These are phyloP conservation scores for Lissocephala sabroskyi DNA, from an alignment of 2,888 invertebrate genomes.

Conservation along the genomic window DNA sequence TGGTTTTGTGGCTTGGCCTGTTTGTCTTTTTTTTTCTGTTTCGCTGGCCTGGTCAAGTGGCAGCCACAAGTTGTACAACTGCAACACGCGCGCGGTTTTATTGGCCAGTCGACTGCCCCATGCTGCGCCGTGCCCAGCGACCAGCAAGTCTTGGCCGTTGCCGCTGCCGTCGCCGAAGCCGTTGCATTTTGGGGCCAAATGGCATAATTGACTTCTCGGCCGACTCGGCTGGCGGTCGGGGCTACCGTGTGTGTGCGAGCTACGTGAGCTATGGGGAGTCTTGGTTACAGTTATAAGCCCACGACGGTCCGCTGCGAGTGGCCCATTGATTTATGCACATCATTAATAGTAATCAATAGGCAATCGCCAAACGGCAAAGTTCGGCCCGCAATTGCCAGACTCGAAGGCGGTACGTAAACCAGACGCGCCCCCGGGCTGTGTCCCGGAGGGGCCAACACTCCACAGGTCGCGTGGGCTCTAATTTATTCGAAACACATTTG, in stretches of 20 bases:
- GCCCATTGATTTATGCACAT: slow-evolving; percentile 46
- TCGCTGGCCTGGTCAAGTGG: slow-evolving; percentile 37
- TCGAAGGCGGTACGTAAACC: background rate
- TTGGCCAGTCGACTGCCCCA: slow-evolving; percentile 50
- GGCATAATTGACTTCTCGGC: slow-evolving; percentile 51
- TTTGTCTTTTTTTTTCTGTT: background rate
- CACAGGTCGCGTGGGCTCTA: slow-evolving; percentile 25
- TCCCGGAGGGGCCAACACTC: background rate
- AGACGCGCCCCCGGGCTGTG: background rate
- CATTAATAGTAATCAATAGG: slow-evolving; percentile 48
- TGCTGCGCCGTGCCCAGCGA: background rate
- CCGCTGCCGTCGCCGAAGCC: too few species aligned
- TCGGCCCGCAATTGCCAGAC: too few species aligned
- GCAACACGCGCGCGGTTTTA: slow-evolving; percentile 59
- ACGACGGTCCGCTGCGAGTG: background rate
- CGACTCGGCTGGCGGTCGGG: slow-evolving; percentile 17
- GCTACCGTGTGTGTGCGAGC: slow-evolving; percentile 23
- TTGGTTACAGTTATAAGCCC: slow-evolving; percentile 17
- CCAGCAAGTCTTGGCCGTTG: background rate
- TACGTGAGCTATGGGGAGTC: slow-evolving; percentile 10
- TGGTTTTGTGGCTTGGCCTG: background rate
- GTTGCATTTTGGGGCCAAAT: slow-evolving; percentile 47
- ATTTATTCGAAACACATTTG: slow-evolving; percentile 40
- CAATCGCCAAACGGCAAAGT: slow-evolving; percentile 14
- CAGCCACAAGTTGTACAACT: slow-evolving; percentile 15